Evolutionary conservation across 1,140 invertebrate species (phyloP).

Genomic region (Aphis craccivora): DNA sequence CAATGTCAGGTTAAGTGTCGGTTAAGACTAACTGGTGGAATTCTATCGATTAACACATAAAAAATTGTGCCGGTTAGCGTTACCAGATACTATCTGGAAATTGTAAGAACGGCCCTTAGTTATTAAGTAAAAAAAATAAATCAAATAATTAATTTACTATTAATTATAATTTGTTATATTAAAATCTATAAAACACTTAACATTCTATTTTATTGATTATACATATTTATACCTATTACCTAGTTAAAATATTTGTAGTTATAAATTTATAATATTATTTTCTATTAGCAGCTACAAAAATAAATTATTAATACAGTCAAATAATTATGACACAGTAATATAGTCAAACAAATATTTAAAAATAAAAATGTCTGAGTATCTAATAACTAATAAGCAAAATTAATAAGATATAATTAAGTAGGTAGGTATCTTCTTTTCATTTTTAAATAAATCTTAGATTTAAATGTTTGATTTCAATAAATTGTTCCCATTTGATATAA

Average conservation of each 20-base stretch:
- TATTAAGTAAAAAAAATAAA: neutral
- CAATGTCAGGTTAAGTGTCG: no score
- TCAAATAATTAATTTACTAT: neutral
- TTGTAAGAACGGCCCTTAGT: neutral
- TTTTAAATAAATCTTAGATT: neutral
- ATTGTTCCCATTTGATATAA: neutral
- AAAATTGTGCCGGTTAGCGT: no score
- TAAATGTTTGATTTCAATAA: conserved; percentile 22
- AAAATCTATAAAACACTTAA: neutral
- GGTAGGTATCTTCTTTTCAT: neutral
- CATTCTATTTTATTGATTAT: neutral
- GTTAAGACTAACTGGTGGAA: no score
- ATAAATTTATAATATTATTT: neutral
- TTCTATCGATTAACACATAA: no score
- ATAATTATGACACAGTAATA: no score
- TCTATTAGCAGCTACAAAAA: no score
- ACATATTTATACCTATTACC: neutral
- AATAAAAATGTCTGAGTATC: neutral
- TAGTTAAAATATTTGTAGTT: neutral
- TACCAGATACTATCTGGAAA: no score
- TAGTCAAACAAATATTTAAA: no score
- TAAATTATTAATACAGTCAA: no score
- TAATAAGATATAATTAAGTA: neutral
- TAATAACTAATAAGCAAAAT: neutral
- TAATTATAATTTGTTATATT: neutral